Percentiles rank a stretch among this genome's conserved stretches.
Evolutionary conservation across 2,888 invertebrate genomes (phyloP).

Genomic region (Scrobipalpa atriplicella): DNA sequence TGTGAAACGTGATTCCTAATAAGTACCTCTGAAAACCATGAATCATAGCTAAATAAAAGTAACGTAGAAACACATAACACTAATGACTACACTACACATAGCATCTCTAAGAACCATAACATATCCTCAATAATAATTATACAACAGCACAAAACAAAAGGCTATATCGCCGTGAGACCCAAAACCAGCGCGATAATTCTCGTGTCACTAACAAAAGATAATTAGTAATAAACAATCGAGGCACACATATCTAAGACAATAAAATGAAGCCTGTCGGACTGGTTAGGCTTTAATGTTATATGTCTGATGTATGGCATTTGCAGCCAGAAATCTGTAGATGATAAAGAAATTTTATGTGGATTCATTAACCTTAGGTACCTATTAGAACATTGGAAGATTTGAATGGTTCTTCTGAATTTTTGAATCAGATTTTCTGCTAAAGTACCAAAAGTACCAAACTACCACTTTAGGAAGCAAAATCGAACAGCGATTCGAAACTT

Average conservation of each 20-base stretch:
- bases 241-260: constrained; percentile 36
- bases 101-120: constrained; percentile 9
- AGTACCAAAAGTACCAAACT: not conserved
- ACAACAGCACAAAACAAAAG: constrained; percentile 22
- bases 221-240: constrained; percentile 46
- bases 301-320: not conserved
- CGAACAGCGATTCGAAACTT: not conserved
- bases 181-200: constrained; percentile 18
- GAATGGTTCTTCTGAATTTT: not conserved
- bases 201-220: constrained; percentile 41
- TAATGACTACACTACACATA: not conserved
- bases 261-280: constrained; percentile 35
- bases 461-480: not conserved
- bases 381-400: not conserved
- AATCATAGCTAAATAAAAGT: too few species aligned
- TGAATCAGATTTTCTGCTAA: not conserved
- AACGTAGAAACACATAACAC: not conserved
- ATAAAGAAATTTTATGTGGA: not conserved
- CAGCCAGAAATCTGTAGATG: not conserved
- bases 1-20: too few species aligned
- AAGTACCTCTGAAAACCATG: too few species aligned
- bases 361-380: not conserved
- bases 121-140: constrained; percentile 4
- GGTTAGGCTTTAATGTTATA: constrained; percentile 3
- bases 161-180: not conserved